These are phyloP conservation scores for Spinus olivaceus DNA, from an alignment of 2,797 vertebrate genomes.

Conservation along the genomic window DNA sequence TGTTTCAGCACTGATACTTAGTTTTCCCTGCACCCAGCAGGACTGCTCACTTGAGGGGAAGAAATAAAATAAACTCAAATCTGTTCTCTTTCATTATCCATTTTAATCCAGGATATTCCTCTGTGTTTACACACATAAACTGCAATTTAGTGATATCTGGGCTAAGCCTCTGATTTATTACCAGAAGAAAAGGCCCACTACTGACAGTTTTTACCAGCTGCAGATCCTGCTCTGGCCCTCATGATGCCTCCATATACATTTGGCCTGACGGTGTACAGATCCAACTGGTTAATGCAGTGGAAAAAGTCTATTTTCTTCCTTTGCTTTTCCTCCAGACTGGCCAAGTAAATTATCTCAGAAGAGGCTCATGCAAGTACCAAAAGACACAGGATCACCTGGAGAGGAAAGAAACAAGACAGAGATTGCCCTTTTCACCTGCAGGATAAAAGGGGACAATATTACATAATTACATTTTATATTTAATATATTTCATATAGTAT, in stretches of 20 bases:
- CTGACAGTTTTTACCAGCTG: neutral
- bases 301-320: neutral
- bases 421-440: neutral
- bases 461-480: neutral
- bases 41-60: neutral
- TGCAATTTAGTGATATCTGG: neutral
- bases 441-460: neutral
- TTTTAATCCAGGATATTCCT: neutral
- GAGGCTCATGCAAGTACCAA: neutral
- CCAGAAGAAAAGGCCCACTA: neutral
- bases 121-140: neutral
- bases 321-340: neutral
- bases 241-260: neutral
- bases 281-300: neutral
- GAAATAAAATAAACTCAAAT: neutral
- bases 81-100: neutral
- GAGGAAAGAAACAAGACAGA: neutral
- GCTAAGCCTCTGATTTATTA: neutral
- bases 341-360: neutral
- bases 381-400: neutral
- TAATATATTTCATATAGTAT: neutral
- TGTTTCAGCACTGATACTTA: neutral
- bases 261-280: neutral
- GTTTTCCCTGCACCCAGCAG: neutral
- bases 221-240: neutral